Percentiles rank a stretch among this genome's conserved stretches.
These are phyloP conservation scores for Sycophila sp. DNA, from an alignment of 1,140 invertebrate genomes.

Conservation along the genomic window DNA sequence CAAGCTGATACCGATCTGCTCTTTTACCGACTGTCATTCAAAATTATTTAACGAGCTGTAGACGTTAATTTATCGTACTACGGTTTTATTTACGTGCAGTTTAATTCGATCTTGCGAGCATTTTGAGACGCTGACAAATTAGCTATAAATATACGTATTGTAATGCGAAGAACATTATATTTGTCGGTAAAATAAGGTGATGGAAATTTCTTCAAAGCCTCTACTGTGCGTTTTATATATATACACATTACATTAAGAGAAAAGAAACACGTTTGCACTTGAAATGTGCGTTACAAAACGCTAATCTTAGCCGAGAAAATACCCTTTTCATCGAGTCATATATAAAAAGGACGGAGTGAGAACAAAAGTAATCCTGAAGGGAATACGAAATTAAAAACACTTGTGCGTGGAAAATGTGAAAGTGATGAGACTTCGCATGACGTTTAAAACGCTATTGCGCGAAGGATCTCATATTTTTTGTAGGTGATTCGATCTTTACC, in stretches of 20 bases:
- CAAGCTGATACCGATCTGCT: too few species aligned
- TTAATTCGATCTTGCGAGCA: too few species aligned
- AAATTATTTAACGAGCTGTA: too few species aligned
- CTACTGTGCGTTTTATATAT: background rate
- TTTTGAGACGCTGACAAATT: too few species aligned
- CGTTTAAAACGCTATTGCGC: constrained; percentile 16
- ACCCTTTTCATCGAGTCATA: background rate
- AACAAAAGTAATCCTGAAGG: background rate
- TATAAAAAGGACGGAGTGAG: background rate
- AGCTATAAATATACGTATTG: too few species aligned
- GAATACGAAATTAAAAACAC: background rate
- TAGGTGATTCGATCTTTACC: constrained; percentile 13
- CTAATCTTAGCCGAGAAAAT: background rate
- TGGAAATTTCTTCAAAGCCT: background rate
- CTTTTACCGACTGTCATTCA: background rate
- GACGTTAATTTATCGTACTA: too few species aligned
- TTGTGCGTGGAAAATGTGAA: background rate
- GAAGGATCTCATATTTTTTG: background rate
- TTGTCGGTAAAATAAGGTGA: background rate
- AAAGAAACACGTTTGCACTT: background rate
- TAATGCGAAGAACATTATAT: background rate
- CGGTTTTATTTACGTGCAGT: too few species aligned
- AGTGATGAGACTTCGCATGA: background rate
- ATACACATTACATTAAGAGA: background rate
- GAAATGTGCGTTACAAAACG: background rate